Evolutionary conservation across 2,113 vertebrate genomes (phyloP).

Genomic region (Glaucidium brasilianum): DNA sequence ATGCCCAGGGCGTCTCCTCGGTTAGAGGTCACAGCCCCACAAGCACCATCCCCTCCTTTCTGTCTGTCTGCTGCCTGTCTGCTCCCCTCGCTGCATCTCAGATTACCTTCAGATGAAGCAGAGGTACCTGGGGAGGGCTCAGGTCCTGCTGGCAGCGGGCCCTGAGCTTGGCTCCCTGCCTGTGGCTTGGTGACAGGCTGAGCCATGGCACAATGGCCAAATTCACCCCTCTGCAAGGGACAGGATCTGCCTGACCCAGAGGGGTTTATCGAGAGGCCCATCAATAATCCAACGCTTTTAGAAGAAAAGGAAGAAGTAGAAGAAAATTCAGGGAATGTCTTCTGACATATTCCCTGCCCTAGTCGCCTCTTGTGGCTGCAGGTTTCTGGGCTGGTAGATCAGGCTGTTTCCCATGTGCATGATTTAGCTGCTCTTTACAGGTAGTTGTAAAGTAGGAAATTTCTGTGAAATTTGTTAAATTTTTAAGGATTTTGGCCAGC

Average conservation of each 20-base stretch:
- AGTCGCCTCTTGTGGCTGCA: neutral
- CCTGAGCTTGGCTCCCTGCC: neutral
- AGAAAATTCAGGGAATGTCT: neutral
- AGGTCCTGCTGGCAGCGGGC: neutral
- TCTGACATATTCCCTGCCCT: neutral
- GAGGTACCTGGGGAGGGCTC: neutral
- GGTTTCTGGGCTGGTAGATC: neutral
- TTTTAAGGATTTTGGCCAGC: neutral
- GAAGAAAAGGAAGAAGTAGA: neutral
- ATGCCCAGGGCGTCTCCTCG: neutral
- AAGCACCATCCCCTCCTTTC: neutral
- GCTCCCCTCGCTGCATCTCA: neutral
- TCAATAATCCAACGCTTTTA: neutral
- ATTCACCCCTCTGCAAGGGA: neutral
- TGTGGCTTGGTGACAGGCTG: rapidly evolving
- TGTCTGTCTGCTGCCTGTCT: neutral
- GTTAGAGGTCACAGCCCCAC: neutral
- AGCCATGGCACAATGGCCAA: rapidly evolving
- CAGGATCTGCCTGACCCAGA: neutral
- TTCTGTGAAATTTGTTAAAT: neutral
- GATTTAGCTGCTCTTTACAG: neutral
- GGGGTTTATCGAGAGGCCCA: neutral
- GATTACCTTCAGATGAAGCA: neutral
- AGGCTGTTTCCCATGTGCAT: neutral
- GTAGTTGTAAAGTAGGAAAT: too few species aligned